Conservation (phyloP, 64 coral and sea anemone genomes). For the Anthopleura sola region DNA sequence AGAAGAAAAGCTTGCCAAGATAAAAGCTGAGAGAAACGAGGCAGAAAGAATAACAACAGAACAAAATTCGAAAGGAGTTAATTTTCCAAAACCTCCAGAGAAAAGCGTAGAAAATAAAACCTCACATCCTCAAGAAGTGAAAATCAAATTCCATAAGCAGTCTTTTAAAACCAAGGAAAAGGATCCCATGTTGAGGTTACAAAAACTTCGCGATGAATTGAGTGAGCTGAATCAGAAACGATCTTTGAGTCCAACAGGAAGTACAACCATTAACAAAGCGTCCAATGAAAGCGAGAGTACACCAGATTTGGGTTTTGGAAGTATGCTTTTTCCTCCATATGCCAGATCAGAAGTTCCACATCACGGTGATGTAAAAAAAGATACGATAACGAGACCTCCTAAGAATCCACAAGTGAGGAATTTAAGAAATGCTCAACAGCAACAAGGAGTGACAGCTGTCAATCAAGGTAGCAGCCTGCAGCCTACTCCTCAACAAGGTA, state of each 20-base stretch:
- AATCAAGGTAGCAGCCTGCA: not conserved
- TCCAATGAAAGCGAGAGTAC: not conserved
- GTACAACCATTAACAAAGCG: not conserved
- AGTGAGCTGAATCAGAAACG: not conserved
- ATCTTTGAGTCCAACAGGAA: not conserved
- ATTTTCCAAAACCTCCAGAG: not conserved
- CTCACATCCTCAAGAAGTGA: not conserved
- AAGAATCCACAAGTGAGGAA: not conserved
- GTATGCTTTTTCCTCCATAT: conserved; percentile 6
- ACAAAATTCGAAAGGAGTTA: not conserved
- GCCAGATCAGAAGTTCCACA: not conserved
- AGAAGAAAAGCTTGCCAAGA: not conserved
- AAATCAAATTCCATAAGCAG: not conserved
- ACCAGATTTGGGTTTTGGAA: not conserved
- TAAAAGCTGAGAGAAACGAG: not conserved
- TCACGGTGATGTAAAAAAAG: not conserved
- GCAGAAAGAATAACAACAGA: not conserved
- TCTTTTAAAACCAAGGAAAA: conserved; percentile 7
- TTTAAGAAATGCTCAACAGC: not conserved
- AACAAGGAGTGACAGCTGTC: not conserved
- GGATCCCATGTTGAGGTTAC: not conserved
- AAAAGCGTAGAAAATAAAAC: not conserved
- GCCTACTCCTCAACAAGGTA: not conserved
- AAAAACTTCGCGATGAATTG: not conserved
- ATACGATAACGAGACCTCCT: not conserved